Percentiles rank a stretch among this genome's conserved stretches.
Conservation (phyloP, 2,113 vertebrate species). For the Haemorhous mexicanus region DNA sequence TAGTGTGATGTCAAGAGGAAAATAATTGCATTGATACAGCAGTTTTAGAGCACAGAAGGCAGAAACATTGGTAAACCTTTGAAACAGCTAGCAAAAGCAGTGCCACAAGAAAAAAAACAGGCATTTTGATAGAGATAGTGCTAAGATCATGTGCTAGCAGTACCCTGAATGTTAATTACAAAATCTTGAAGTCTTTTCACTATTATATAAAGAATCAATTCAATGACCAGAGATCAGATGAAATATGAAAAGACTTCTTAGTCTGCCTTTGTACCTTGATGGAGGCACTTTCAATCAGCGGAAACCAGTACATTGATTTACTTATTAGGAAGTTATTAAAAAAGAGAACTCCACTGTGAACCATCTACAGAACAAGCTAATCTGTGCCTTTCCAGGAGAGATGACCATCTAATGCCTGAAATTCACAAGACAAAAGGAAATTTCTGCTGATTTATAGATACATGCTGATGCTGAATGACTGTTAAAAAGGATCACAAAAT, state of each 20-base stretch:
- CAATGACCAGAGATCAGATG: conserved; percentile 27
- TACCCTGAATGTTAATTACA: conserved; percentile 16
- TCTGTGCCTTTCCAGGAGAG: background rate
- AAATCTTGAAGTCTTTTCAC: conserved; percentile 31
- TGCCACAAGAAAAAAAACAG: background rate
- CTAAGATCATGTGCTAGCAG: conserved; percentile 5
- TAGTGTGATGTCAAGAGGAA: background rate
- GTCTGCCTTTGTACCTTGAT: conserved; percentile 12
- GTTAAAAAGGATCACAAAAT: background rate
- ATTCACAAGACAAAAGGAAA: background rate
- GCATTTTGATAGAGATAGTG: background rate
- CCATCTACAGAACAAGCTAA: background rate
- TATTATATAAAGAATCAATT: conserved; percentile 17
- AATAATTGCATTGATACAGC: background rate
- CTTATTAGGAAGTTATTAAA: conserved; percentile 13
- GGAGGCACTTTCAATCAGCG: background rate
- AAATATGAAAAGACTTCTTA: conserved; percentile 42
- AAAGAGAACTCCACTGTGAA: background rate
- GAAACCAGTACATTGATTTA: conserved; percentile 34
- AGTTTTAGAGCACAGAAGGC: background rate
- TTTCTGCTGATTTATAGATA: background rate
- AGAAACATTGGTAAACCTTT: background rate
- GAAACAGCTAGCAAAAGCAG: background rate
- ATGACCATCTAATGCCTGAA: background rate
- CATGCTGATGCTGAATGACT: background rate